Evolutionary conservation across 2,888 invertebrate species (phyloP), one percentile per base, ranked within the genome.

Genomic region (Anticlea derivata): DNA sequence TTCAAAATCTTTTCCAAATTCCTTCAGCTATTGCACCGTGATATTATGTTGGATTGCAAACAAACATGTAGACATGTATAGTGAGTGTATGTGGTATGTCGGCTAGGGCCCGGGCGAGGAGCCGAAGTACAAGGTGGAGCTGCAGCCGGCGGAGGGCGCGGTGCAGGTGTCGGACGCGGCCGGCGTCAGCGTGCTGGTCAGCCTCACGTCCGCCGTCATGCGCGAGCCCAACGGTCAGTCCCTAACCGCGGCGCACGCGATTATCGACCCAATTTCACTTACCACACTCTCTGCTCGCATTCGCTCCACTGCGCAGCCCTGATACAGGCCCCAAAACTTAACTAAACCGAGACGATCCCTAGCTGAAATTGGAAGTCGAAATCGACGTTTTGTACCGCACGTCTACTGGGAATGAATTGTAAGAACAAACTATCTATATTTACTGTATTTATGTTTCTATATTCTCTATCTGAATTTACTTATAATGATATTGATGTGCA

Each of bases 191-290:
- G 98, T 98, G 60, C 94, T 95, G 60, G 96, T 99, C 57, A 96
- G 96, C 57, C 92, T 99, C 58, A 98, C 99, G 40, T 98, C 98
- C 59, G 98, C 98, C 35, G 92, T 98, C 44, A 95, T 98, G 94
- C 94, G 98, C 55, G 98, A 98, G 83, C 93, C 95, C 83, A 67
- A 80, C 61, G 93, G 93, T 93, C 73, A 88, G 80, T 63, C 31
- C 39, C 34, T 37, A 24, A 13, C 30, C 12, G 38, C 20, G 34
- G 4, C 46, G 12, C 22, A 29, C 50, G 51, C 63, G 73, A 73
- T 70, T 61, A 63, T 75, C 78, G 78, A 75, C 75, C 80, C 83
- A 79, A 83, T 82, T 80, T 80, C 83, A 77, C 75, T 31, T 13
- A 41, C 46, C 24, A 8, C 20, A 11, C 27, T 38, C 24, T 38